Base-by-base conservation (phyloP, 2,888 invertebrate species). In the Cryptocephalus moraei region DNA sequence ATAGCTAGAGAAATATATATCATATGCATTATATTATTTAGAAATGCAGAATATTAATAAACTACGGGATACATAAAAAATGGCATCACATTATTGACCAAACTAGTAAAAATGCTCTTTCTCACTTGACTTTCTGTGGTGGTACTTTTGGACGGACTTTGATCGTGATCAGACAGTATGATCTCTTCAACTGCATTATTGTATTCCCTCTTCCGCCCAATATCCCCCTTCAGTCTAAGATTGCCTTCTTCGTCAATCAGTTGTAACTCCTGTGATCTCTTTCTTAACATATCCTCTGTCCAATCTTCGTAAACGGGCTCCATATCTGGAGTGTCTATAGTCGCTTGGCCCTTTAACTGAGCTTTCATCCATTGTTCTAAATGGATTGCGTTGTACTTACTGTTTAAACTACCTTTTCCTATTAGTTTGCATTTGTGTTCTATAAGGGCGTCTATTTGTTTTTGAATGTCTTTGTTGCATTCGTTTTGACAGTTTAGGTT, bases 41-140 rank as follows among this genome's bases (percentile, higher is more conserved):
- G 22, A 22, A 22, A 22, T 22, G 6, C 6, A 22, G 22, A 22
- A 6, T 6, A 4, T 2, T 22, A 4, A 22, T 22, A 6, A 11
- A n/a, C 36, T 36, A 36, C 6, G 4, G 36, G 6, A 36, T 36
- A 36, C 2, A 36, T 36, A 36, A 11, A 12, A 9, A 36, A 36
- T 36, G 4, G 36, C 36, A 36, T 36, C 12, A 36, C 4, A 36
- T 11, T n/a, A 12, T 36, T 36, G 2, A 12, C 4, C 36, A 36
- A 12, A 36, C 12, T n/a, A 11, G 36, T 11, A 36, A 40, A 40
- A 12, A 40, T 4, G 2, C 32, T 11, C 31, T 42, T 43, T 65
- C 72, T 73, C 71, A 86, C 86, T 76, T 86, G 86, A 68, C 86
- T 86, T 61, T 83, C 86, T 44, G 84, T 84, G 53, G 84, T 85